Evolutionary conservation across 2,113 vertebrate species (phyloP).

Genomic region (Geothlypis trichas): DNA sequence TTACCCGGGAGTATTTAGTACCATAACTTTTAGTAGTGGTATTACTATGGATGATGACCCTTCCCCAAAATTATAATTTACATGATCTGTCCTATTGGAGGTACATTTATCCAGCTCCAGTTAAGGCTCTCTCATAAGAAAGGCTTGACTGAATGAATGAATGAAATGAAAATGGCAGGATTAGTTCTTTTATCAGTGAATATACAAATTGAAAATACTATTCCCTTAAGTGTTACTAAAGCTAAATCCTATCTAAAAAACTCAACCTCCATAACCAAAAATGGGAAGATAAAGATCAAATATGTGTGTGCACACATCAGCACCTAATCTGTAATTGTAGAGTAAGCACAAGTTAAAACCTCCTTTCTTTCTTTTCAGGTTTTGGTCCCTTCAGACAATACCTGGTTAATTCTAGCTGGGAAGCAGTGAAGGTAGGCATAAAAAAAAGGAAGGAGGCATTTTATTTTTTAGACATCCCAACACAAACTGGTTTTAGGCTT

Average conservation of each 20-base stretch:
- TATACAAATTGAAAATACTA: background rate
- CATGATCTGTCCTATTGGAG: background rate
- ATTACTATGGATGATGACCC: background rate
- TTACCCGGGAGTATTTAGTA: background rate
- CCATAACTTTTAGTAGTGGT: background rate
- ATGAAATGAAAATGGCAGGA: background rate
- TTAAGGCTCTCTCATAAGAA: background rate
- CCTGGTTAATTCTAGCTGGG: constrained; percentile 85
- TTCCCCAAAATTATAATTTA: background rate
- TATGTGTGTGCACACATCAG: background rate
- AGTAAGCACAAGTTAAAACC: background rate
- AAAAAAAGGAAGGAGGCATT: background rate
- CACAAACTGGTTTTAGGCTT: background rate
- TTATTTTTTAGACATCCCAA: background rate
- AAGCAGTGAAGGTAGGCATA: constrained; percentile 81
- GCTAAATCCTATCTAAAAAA: background rate
- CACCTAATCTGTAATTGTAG: background rate
- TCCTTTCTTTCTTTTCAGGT: constrained; percentile 64
- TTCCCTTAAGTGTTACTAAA: background rate
- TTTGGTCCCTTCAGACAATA: constrained; percentile 85
- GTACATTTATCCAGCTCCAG: background rate
- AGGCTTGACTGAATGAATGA: too few relatives aligned
- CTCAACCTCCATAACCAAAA: background rate
- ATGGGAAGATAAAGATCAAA: background rate
- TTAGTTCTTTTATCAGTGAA: background rate